These are phyloP conservation scores for Paguma larvata DNA, from an alignment of 2,797 vertebrate genomes.

Conservation along the genomic window DNA sequence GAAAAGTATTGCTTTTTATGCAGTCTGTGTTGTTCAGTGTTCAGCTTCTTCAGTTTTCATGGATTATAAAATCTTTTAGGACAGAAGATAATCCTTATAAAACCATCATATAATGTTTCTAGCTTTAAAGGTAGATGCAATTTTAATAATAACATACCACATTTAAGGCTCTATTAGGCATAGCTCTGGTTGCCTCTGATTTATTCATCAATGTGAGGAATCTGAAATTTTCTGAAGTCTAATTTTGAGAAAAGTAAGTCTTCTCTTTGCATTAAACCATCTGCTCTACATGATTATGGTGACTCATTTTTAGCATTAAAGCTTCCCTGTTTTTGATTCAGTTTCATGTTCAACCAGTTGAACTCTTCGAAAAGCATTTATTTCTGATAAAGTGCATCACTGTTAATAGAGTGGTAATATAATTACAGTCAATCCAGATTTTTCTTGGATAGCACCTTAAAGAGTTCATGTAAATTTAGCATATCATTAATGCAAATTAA, in stretches of 20 bases:
- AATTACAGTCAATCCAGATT: slow-evolving; percentile 59
- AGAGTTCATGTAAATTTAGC: slow-evolving; percentile 33
- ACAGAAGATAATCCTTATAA: slow-evolving; percentile 67
- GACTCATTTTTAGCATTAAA: slow-evolving; percentile 73
- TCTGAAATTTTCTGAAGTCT: slow-evolving; percentile 69
- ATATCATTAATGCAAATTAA: slow-evolving; percentile 30
- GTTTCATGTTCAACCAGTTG: slow-evolving; percentile 62
- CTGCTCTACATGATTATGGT: slow-evolving; percentile 62
- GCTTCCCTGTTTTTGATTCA: slow-evolving; percentile 67
- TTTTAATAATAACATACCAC: slow-evolving; percentile 86
- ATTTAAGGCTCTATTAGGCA: slow-evolving; percentile 84
- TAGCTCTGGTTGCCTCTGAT: slow-evolving; percentile 83
- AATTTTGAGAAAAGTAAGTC: slow-evolving; percentile 80
- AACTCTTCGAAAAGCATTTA: slow-evolving; percentile 52
- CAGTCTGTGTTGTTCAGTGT: slow-evolving; percentile 72
- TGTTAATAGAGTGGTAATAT: slow-evolving; percentile 39
- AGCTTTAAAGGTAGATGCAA: slow-evolving; percentile 81
- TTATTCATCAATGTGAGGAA: slow-evolving; percentile 80
- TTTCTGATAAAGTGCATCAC: slow-evolving; percentile 21
- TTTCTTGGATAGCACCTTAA: slow-evolving; percentile 30
- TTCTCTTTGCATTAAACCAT: slow-evolving; percentile 78
- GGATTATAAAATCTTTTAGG: slow-evolving; percentile 84
- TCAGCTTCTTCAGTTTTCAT: slow-evolving; percentile 82
- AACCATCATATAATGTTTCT: slow-evolving; percentile 79
- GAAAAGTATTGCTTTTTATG: slow-evolving; percentile 77